Conservation (phyloP, 2,113 vertebrate species). For the Gallinago paraguaiae region DNA sequence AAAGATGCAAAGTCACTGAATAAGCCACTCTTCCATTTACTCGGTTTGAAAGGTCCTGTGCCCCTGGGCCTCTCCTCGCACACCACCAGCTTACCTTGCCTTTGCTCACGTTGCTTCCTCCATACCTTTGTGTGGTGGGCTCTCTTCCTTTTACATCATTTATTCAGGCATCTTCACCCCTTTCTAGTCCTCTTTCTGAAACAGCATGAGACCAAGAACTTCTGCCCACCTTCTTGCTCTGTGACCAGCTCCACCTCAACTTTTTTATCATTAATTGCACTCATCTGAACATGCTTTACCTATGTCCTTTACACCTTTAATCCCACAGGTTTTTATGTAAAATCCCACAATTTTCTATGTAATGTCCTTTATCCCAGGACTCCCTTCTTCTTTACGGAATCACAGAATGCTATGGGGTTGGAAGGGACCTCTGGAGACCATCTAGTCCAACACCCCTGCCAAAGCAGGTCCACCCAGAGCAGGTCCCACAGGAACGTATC, state of each 20-base stretch:
- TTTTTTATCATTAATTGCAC: not conserved
- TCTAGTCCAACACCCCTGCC: no score
- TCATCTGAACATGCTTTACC: not conserved
- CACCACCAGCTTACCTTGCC: not conserved
- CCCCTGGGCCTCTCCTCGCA: not conserved
- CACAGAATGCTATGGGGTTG: no score
- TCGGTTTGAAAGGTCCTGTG: not conserved
- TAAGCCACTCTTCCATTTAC: not conserved
- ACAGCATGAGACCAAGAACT: not conserved
- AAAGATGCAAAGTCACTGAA: not conserved
- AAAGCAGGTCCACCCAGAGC: no score
- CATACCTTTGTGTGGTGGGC: not conserved
- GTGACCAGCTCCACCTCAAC: not conserved
- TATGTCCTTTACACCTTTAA: not conserved
- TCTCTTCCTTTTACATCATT: not conserved
- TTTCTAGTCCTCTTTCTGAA: not conserved
- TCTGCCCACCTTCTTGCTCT: not conserved
- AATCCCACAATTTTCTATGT: not conserved
- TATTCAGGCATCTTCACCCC: not conserved
- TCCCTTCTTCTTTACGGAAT: not conserved
- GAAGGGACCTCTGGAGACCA: no score
- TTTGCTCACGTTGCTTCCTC: not conserved
- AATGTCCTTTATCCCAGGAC: not conserved
- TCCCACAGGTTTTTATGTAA: not conserved
- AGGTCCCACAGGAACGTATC: no score